Percentiles rank a stretch among this genome's conserved stretches.
These are phyloP conservation scores for Sarcophaga variegata DNA, from an alignment of 2,888 invertebrate species.

Conservation along the genomic window DNA sequence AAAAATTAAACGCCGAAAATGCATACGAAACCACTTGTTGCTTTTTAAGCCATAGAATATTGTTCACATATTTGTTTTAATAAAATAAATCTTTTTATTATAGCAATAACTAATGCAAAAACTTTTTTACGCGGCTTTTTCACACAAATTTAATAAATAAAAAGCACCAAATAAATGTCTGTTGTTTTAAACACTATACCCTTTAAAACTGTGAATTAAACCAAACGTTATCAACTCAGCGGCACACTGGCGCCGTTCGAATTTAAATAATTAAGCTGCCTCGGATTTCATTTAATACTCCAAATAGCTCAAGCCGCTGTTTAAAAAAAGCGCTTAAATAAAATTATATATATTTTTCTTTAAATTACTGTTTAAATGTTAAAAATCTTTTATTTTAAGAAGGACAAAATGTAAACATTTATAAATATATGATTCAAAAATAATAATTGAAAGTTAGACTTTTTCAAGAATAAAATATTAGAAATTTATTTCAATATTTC, in stretches of 20 bases:
- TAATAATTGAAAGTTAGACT: too few relatives aligned
- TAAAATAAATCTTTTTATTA: neutral
- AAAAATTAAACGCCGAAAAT: constrained; percentile 45
- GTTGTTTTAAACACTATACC: neutral
- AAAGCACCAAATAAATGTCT: neutral
- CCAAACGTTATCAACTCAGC: neutral
- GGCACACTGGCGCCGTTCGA: neutral
- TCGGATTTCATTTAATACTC: too few relatives aligned
- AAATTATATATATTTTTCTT: neutral
- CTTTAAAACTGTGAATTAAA: neutral
- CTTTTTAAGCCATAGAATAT: neutral
- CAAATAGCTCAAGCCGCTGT: neutral
- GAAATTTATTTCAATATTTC: too few relatives aligned
- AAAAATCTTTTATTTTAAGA: neutral
- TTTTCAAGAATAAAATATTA: too few relatives aligned
- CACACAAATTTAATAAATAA: neutral
- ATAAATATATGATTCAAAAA: neutral
- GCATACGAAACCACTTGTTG: constrained; percentile 62
- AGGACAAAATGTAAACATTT: neutral
- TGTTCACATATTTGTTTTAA: neutral
- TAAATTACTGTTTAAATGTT: neutral
- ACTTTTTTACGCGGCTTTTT: too few relatives aligned
- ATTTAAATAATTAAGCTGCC: neutral
- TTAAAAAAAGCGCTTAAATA: neutral
- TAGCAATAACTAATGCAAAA: too few relatives aligned